phyloP scores from a whole-genome alignment of 1,140 invertebrate species.

The Trachymyrmex cornetzi region DNA sequence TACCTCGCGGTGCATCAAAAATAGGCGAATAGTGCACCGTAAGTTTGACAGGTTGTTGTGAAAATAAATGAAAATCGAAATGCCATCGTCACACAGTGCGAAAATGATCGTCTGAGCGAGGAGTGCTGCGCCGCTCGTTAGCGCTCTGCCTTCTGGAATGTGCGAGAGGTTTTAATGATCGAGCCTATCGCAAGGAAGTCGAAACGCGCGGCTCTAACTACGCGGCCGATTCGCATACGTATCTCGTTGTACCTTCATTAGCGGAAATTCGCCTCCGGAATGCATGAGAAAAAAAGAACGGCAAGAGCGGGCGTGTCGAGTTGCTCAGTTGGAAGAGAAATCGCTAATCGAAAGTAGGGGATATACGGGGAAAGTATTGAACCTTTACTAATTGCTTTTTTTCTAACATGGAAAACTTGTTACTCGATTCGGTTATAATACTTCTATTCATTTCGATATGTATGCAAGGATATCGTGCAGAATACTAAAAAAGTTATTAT shows the following conservation, averaged over 20 bases:
- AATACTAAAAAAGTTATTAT: background rate
- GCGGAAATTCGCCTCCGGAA: conserved; percentile 30
- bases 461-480: background rate
- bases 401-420: background rate
- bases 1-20: conserved; percentile 23
- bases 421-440: conserved; percentile 9
- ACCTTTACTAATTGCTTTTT: conserved; percentile 21
- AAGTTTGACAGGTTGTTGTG: conserved; percentile 42
- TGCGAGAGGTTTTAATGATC: conserved; percentile 48
- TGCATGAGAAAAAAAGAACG: conserved; percentile 38
- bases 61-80: conserved; percentile 49
- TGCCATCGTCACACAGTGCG: conserved; percentile 23
- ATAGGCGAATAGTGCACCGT: conserved; percentile 1
- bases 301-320: conserved; percentile 3
- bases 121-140: conserved; percentile 25
- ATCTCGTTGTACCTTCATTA: conserved; percentile 53
- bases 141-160: conserved; percentile 34
- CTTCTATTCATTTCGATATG: conserved; percentile 11
- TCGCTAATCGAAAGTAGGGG: conserved; percentile 15
- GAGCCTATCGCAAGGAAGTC: conserved; percentile 49
- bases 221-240: conserved; percentile 6
- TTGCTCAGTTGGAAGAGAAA: conserved; percentile 32
- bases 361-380: conserved; percentile 7
- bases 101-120: background rate
- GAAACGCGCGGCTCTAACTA: conserved; percentile 20